Base-by-base conservation (phyloP, 1,140 invertebrate species). In the Rhyacophila brunnea region DNA sequence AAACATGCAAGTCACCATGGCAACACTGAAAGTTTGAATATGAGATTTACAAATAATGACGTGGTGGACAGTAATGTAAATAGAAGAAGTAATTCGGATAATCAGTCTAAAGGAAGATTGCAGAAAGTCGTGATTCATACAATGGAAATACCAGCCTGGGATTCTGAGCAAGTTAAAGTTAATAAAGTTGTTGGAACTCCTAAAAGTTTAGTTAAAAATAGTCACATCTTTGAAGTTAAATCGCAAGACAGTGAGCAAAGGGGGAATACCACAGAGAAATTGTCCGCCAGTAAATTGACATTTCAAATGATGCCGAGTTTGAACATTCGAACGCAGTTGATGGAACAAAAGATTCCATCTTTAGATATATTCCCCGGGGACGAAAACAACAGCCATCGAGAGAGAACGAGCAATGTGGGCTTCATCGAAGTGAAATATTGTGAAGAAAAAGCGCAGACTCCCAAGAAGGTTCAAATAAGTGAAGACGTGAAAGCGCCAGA, bases 321-420 rank as follows among this genome's bases (percentile, higher is more conserved):
- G 38, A 74, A 73, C 65, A 79, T 79, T 51, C 74, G 76, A 68
- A 72, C 74, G 17, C 70, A 77, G 65, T 60, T 79, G n/a, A 79
- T 68, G 38, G 68, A 71, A 20, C 76, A 78, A 63, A 77, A 74
- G 58, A 75, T 78, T 35, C 68, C 76, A 48, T 70, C 73, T 18
- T 64, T 78, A 60, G 71, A 79, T 67, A 79, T 79, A 59, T 55
- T 68, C 52, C 77, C 77, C 1, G 40, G 20, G n/a, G 60, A 62
- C 19, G 40, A 60, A 59, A 48, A 23, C 18, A 66, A 66, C 13
- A 44, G 38, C 28, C 43, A 50, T 43, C 36, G 46, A 17, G 40
- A 23, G 11, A 56, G 45, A 36, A 69, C 64, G 55, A 68, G 53
- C 18, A 79, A 78, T 65, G 63, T 74, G 45, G 69, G 65, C 38